Evolutionary conservation across 2,888 invertebrate species (phyloP).

Genomic region (Tenthredo scrophulariae): DNA sequence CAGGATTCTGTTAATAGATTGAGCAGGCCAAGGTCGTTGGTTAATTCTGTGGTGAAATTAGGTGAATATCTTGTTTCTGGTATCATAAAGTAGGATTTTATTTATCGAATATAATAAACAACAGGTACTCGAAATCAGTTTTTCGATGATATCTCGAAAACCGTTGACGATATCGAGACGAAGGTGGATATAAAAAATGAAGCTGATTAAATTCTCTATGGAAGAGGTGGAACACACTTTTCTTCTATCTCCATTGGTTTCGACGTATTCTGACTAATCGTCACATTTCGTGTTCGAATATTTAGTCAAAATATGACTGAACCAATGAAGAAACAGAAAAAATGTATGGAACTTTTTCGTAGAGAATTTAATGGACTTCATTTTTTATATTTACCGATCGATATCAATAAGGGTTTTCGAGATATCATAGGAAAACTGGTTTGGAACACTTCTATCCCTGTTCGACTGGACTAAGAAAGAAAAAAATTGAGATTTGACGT

Average conservation of each 20-base stretch:
- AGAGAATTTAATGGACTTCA: background rate
- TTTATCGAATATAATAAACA: background rate
- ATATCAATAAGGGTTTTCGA: background rate
- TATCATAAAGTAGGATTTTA: background rate
- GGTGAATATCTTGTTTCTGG: slow-evolving; percentile 56
- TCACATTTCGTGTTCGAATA: too few species aligned
- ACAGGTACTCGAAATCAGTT: background rate
- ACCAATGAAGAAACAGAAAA: background rate
- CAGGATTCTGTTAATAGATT: slow-evolving; percentile 76
- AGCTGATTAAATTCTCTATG: too few species aligned
- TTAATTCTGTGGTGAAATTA: slow-evolving; percentile 60
- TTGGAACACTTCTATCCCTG: background rate
- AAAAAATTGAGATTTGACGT: background rate
- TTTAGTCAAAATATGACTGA: background rate
- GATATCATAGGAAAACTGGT: background rate
- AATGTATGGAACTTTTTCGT: background rate
- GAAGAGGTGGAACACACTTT: too few species aligned
- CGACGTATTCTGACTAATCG: too few species aligned
- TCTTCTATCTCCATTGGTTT: too few species aligned
- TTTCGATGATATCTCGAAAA: too few species aligned
- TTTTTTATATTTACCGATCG: background rate
- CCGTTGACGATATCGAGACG: too few species aligned
- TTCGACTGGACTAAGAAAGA: background rate
- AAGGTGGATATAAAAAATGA: too few species aligned
- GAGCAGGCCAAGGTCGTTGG: slow-evolving; percentile 75